These are phyloP conservation scores for Hipparchia semele DNA, from an alignment of 2,888 invertebrate genomes.

Conservation along the genomic window DNA sequence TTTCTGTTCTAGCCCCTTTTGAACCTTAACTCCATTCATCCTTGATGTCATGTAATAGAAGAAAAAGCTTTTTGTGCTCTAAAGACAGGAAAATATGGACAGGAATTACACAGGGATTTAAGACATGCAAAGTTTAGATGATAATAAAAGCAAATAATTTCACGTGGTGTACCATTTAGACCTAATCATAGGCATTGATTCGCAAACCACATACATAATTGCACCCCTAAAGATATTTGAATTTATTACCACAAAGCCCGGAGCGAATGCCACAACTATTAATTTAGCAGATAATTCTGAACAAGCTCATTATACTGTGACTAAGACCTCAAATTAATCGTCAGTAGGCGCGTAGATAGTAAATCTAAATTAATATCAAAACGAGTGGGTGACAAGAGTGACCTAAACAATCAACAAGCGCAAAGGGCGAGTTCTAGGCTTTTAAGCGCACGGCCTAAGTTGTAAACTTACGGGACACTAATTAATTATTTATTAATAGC, in stretches of 20 bases:
- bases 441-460: constrained; percentile 49
- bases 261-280: constrained; percentile 45
- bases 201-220: constrained; percentile 29
- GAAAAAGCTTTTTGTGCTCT: too few species aligned
- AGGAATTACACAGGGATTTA: too few species aligned
- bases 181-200: constrained; percentile 3
- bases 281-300: constrained; percentile 47
- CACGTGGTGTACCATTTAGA: background rate
- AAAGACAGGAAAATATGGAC: too few species aligned
- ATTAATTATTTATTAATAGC: too few species aligned
- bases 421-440: constrained; percentile 60
- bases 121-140: too few species aligned
- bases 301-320: constrained; percentile 50
- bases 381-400: constrained; percentile 70
- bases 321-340: constrained; percentile 57
- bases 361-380: constrained; percentile 73
- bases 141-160: background rate
- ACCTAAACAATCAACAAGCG: constrained; percentile 65
- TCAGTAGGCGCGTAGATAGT: constrained; percentile 57
- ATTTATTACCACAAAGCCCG: constrained; percentile 38
- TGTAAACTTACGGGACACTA: constrained; percentile 30
- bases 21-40: background rate
- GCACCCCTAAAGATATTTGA: constrained; percentile 36
- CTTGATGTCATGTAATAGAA: too few species aligned
- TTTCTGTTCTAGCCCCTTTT: too few species aligned